Evolutionary conservation across 2,888 invertebrate genomes (phyloP), one percentile per base, ranked within the genome.

Genomic region (Volucella bombylans): DNA sequence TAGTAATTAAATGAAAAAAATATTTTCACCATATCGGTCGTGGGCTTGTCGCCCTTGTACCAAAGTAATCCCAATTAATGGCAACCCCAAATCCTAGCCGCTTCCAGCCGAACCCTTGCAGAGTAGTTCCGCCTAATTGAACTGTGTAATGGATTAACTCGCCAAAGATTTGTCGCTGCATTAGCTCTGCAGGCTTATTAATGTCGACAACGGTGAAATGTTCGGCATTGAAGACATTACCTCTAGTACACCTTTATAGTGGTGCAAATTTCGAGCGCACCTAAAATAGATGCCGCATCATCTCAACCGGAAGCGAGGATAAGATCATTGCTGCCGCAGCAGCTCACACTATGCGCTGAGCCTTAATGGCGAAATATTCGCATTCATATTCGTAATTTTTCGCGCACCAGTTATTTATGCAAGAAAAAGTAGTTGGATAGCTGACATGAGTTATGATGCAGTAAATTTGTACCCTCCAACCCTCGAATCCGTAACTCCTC

Each of bases 391-490:
- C 31, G 31, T 31, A 31, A 31, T 55, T 69, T 50, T 64, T 55
- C 43, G 39, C 6, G 31, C 31, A 6, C 31, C 31, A 31, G 31
- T 81, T 76, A 81, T 81, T 81, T 76, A 52, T 68, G 64, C 39
- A 68, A 52, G 52, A 57, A 41, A 50, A 74, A 62, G 39, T 68
- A 74, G 62, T 62, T 62, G 38, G 69, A 57, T 76, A 64, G 68
- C 67, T 82, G 72, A 82, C 79, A 73, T 82, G 82, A 82, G 68
- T 79, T 82, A 82, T 82, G 82, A 45, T 57, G 78, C 73, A 82
- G 73, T 82, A 79, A 82, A 79, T 73, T 72, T 50, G 43, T 43
- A n/a, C 23, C 8, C 23, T 31, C 14, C 14, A 50, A 39, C 41
- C 38, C 12, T 68, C 31, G 45, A 31, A 10, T 55, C 45, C 52